Base-by-base conservation (phyloP, 2,113 vertebrate genomes). In the Dicentrarchus labrax region DNA sequence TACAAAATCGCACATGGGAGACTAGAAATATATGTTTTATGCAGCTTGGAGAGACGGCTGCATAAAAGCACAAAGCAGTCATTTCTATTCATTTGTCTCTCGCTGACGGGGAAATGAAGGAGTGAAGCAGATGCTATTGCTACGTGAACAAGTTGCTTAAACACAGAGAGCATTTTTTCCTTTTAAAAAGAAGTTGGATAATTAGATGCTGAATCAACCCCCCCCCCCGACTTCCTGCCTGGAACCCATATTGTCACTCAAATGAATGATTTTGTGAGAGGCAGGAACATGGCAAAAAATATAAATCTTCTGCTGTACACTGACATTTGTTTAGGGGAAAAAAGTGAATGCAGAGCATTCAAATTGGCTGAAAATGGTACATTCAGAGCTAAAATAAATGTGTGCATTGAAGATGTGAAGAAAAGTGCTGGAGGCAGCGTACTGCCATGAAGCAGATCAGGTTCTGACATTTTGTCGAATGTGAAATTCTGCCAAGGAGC, bases 71-170 rank as follows among this genome's bases (percentile, higher is more conserved):
- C 89, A 94, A 94, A 94, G 93, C 87, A 91, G 88, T 90, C 84
- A 91, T 94, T 93, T 94, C 91, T 92, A 94, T 94, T 95, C 94
- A 94, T 94, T 92, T 95, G 93, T 95, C 91, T 94, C 83, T 89
- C 21, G 84, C 90, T 92, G 94, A 94, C 79, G 88, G 90, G 85
- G 86, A 92, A 93, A 92, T 90, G 88, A 91, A 87, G 83, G 83
- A 86, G 84, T 83, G 80, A 88, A 89, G 89, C 95, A 95, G 95
- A 95, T 95, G 95, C 89, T 85, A 75, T 78, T 84, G 87, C 88
- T 89, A 93, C 92, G 86, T 92, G 92, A 91, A 92, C 82, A 89
- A 94, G 84, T 92, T 92, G 84, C 93, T 95, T 86, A 91, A 88
- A 92, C 87, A 92, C 87, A 86, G 86, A 87, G 77, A 77, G 84